Evolutionary conservation across 2,888 invertebrate genomes (phyloP).

Genomic region (Molorchus minor): DNA sequence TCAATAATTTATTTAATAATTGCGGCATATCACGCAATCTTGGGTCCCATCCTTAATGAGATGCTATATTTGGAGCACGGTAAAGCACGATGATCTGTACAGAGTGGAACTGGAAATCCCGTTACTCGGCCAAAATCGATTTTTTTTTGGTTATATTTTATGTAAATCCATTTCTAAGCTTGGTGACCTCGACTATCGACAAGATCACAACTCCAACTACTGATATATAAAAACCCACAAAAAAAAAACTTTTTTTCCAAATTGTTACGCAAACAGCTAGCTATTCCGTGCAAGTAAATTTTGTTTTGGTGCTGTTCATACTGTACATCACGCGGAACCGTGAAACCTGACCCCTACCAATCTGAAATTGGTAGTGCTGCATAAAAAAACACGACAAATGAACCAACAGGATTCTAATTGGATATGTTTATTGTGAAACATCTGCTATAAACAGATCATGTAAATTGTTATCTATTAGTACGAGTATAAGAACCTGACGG

Average conservation of each 20-base stretch:
- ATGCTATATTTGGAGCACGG: neutral
- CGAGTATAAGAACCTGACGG: neutral
- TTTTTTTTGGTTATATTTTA: too few species aligned
- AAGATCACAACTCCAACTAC: too few species aligned
- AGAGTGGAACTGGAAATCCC: too few species aligned
- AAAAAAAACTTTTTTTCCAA: too few species aligned
- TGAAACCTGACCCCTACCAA: conserved; percentile 15
- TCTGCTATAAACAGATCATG: conserved; percentile 11
- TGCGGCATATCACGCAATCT: neutral
- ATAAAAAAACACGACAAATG: conserved; percentile 2
- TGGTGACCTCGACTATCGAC: too few species aligned
- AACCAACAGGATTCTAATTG: conserved; percentile 5
- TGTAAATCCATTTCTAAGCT: too few species aligned
- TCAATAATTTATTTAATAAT: conserved; percentile 4
- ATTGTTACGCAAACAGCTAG: too few species aligned
- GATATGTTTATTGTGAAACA: conserved; percentile 7
- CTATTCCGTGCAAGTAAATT: too few species aligned
- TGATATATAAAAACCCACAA: too few species aligned
- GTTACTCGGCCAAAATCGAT: too few species aligned
- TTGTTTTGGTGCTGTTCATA: too few species aligned
- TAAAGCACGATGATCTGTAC: too few species aligned
- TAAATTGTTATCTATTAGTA: conserved; percentile 4
- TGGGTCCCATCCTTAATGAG: neutral
- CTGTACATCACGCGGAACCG: conserved; percentile 3
- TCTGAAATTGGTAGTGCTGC: conserved; percentile 6